Evolutionary conservation across 2,113 vertebrate genomes (phyloP).

Genomic region (Scalopus aquaticus): DNA sequence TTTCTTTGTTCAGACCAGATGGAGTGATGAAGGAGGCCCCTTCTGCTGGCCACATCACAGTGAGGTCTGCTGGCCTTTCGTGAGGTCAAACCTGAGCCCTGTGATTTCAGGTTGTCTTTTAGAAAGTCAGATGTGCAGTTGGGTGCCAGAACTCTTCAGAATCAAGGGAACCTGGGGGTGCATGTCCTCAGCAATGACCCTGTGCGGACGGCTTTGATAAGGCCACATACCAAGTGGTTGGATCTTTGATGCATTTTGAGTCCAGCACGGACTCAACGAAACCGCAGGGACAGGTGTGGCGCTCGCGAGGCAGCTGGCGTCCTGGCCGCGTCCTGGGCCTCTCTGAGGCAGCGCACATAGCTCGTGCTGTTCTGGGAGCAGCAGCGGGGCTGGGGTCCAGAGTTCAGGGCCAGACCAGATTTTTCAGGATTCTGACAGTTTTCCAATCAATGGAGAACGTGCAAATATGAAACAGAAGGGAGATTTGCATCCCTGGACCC

Average conservation of each 20-base stretch:
- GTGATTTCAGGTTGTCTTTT: background rate
- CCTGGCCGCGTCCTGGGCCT: background rate
- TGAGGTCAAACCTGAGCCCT: background rate
- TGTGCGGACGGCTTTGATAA: background rate
- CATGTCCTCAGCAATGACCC: background rate
- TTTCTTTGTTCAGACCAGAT: background rate
- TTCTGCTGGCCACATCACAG: background rate
- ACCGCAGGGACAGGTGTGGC: background rate
- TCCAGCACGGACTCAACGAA: background rate
- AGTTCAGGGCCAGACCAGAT: background rate
- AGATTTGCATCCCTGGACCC: constrained; percentile 50
- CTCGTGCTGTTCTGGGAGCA: background rate
- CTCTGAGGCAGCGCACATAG: background rate
- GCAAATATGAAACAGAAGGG: constrained; percentile 44
- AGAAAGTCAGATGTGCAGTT: background rate
- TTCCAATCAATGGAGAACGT: constrained; percentile 53
- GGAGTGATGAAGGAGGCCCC: background rate
- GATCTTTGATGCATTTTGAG: background rate
- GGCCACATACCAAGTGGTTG: too few relatives aligned
- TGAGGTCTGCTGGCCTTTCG: background rate
- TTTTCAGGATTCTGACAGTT: background rate
- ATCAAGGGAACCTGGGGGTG: background rate
- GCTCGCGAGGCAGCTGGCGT: background rate
- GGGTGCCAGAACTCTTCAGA: background rate
- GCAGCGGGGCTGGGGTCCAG: background rate